Conservation (phyloP, 2,888 invertebrate genomes). For the Trichopoda pennipes region DNA sequence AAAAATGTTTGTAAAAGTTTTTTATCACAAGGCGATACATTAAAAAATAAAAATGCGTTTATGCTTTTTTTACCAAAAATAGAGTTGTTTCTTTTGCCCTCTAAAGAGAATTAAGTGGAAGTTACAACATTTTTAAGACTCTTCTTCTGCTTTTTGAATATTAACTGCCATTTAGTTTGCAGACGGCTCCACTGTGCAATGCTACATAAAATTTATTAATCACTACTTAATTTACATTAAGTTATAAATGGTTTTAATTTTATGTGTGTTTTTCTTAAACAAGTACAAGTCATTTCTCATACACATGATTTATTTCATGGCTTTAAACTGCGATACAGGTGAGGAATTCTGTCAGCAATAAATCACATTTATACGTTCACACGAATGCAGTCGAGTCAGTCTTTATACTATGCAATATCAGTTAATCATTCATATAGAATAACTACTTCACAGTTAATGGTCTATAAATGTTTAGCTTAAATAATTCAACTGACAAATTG, state of each 20-base stretch:
- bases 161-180: no score
- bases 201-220: slow-evolving; percentile 25
- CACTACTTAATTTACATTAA: slow-evolving; percentile 43
- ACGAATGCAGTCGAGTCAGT: not conserved
- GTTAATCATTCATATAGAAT: slow-evolving; percentile 10
- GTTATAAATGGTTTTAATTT: slow-evolving; percentile 37
- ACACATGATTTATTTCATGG: slow-evolving; percentile 31
- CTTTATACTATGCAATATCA: slow-evolving; percentile 16
- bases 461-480: slow-evolving; percentile 21
- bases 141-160: no score
- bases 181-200: no score
- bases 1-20: no score
- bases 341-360: slow-evolving; percentile 46
- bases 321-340: slow-evolving; percentile 41
- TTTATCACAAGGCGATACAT: no score
- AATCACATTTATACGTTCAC: slow-evolving; percentile 38
- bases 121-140: no score
- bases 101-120: no score
- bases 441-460: slow-evolving; percentile 15
- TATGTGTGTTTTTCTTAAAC: slow-evolving; percentile 8
- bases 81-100: no score
- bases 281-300: slow-evolving; percentile 12
- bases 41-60: no score
- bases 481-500: slow-evolving; percentile 23
- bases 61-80: no score